Evolutionary conservation across 2,888 invertebrate genomes (phyloP), one percentile per base, ranked within the genome.

Genomic region (Ceratothoa steindachneri): DNA sequence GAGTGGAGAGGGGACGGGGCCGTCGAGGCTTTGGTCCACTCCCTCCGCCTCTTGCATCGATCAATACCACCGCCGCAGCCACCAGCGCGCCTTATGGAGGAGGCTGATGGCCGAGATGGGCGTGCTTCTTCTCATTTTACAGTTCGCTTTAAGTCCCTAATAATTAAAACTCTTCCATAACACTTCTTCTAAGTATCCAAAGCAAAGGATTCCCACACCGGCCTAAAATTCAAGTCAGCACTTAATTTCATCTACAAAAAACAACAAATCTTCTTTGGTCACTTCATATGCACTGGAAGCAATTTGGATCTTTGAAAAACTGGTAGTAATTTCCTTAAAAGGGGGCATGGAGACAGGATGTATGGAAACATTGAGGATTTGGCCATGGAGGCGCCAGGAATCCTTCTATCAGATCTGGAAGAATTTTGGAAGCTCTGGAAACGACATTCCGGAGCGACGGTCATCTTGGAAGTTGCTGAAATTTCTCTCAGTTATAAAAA

Each of bases 21-120:
- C 12, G 55, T 55, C 19, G 12, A 55, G 55, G 55, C 55, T 15
- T 22, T 7, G 55, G 7, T 55, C 24, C 55, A 55, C 55, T 55
- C 55, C 55, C 55, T 55, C 55, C 41, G 41, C 41, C 41, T 41
- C 41, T 41, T 41, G 7, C 55, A 55, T 55, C 55, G 55, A 55
- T 55, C 55, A 55, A 55, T 55, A 55, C 55, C 5, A 22, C 55
- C 55, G 55, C 55, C 19, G 55, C 55, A 55, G 55, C 55, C 55
- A 55, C 55, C 24, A 22, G 55, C 55, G 19, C 7, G 55, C 9
- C 55, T 55, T 5, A 55, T 55, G 24, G 55, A 55, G 55, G 55
- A 55, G 19, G 55, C 55, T 22, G 24, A 55, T 55, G 55, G 55
- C 12, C 55, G 5, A 22, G 19, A 7, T 55, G 55, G 55, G 55